Percentiles rank a stretch among this genome's conserved stretches.
Conservation (phyloP, 2,888 invertebrate genomes). For the Spatulosminthurus flaviceps region DNA sequence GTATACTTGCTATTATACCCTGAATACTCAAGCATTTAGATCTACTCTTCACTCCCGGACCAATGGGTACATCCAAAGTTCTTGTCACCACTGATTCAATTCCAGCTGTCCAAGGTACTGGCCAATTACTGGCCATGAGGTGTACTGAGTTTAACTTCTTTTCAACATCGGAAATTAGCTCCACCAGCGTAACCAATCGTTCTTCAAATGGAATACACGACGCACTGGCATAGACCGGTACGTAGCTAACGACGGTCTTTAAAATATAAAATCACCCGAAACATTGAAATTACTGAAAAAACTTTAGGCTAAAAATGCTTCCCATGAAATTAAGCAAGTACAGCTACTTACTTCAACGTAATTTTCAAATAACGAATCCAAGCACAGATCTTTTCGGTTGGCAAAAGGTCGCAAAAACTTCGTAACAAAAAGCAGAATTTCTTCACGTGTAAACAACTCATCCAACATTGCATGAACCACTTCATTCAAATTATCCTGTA, state of each 20-base stretch:
- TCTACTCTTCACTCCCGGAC: neutral
- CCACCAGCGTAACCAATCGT: conserved; percentile 54
- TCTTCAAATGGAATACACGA: conserved; percentile 61
- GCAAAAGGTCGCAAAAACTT: conserved; percentile 59
- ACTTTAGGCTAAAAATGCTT: neutral
- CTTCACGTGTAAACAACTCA: conserved; percentile 56
- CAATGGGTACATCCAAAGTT: conserved; percentile 43
- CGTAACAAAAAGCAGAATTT: conserved; percentile 56
- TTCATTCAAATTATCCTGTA: conserved; percentile 53
- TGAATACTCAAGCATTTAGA: conserved; percentile 43
- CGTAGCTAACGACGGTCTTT: conserved; percentile 54
- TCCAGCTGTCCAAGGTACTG: conserved; percentile 59
- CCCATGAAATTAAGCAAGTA: neutral
- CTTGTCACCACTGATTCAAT: conserved; percentile 53
- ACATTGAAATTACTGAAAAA: neutral
- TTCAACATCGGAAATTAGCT: conserved; percentile 44
- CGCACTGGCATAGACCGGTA: conserved; percentile 53
- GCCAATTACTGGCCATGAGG: conserved; percentile 58
- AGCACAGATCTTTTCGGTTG: conserved; percentile 48
- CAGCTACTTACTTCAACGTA: conserved; percentile 56
- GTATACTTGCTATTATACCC: conserved; percentile 50
- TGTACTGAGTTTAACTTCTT: conserved; percentile 50
- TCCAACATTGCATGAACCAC: conserved; percentile 59
- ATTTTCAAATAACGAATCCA: conserved; percentile 53
- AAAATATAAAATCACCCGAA: conserved; percentile 11